Evolutionary conservation across 2,888 invertebrate species (phyloP).

Genomic region (Elysia crispata): DNA sequence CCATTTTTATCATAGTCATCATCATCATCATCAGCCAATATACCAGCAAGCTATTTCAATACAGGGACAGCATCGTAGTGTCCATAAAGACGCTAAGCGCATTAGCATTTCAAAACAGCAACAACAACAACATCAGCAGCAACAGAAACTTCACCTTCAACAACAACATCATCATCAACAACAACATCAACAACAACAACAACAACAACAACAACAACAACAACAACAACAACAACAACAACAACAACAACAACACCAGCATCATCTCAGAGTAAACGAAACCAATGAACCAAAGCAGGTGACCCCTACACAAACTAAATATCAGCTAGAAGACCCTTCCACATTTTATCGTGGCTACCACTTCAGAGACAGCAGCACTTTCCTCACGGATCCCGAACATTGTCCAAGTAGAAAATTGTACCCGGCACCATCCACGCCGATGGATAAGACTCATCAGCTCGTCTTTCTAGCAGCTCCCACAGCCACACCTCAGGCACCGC

Average conservation of each 20-base stretch:
- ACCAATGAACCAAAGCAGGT: background rate
- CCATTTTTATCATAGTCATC: background rate
- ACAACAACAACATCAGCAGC: background rate
- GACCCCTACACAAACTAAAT: background rate
- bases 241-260: slow-evolving; percentile 17
- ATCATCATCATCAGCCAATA: background rate
- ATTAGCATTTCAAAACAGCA: no score
- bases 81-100: no score
- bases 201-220: background rate
- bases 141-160: no score
- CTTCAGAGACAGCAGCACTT: background rate
- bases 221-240: slow-evolving; percentile 10
- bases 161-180: slow-evolving; percentile 1
- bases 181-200: background rate
- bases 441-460: no score
- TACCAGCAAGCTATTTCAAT: no score
- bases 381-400: background rate
- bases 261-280: background rate
- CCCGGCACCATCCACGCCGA: no score
- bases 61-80: no score
- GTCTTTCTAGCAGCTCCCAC: no score
- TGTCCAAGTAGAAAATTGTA: no score
- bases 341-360: background rate
- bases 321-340: background rate
- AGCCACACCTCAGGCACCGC: no score